phyloP scores from a whole-genome alignment of 2,888 invertebrate species.

The Dasysyrphus tricinctus region DNA sequence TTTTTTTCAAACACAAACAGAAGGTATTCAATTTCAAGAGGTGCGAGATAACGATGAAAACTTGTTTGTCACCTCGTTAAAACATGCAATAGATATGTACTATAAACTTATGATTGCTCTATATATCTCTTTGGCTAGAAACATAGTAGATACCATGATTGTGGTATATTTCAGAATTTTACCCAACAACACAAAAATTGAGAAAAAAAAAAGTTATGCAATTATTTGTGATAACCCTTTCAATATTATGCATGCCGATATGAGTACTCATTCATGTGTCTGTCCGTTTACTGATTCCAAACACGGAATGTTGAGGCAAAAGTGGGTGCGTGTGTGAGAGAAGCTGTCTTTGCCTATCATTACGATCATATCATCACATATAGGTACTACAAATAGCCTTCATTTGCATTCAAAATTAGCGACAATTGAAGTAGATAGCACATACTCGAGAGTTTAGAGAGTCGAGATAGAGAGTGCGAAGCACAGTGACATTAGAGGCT shows the following conservation, averaged over 20 bases:
- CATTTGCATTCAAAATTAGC: constrained; percentile 71
- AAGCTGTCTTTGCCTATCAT: constrained; percentile 47
- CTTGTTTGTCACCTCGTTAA: constrained; percentile 29
- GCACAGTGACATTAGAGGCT: too few species aligned
- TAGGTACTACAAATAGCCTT: constrained; percentile 51
- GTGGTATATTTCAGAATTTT: constrained; percentile 19
- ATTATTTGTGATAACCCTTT: constrained; percentile 61
- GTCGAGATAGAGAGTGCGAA: background rate
- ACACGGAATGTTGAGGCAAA: constrained; percentile 46
- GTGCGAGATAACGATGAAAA: constrained; percentile 13
- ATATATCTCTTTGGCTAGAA: background rate
- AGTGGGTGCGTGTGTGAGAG: constrained; percentile 21
- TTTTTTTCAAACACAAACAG: background rate
- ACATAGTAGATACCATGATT: background rate
- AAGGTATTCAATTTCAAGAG: constrained; percentile 10
- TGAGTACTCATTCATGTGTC: constrained; percentile 21
- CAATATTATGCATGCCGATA: constrained; percentile 3
- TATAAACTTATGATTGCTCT: background rate
- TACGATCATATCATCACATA: constrained; percentile 42
- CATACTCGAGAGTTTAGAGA: constrained; percentile 9
- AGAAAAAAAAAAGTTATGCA: constrained; percentile 44
- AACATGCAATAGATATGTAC: background rate
- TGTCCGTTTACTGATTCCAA: constrained; percentile 56
- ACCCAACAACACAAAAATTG: background rate
- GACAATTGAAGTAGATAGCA: constrained; percentile 44